These are phyloP conservation scores for Temnothorax nylanderi DNA, from an alignment of 1,140 invertebrate species.

Conservation along the genomic window DNA sequence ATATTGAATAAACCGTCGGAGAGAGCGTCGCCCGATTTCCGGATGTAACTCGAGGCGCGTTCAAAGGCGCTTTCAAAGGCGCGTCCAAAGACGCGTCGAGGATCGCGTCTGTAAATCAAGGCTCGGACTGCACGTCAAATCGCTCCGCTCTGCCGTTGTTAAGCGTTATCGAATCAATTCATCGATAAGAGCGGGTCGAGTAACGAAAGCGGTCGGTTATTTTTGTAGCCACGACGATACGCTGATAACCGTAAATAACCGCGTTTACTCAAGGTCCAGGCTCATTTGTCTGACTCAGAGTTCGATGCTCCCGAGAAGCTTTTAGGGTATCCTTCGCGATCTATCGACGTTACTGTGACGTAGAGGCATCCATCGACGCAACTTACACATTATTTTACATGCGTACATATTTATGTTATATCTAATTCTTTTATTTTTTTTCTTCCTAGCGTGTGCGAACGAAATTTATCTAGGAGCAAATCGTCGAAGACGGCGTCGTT, in stretches of 20 bases:
- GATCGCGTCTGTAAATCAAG: not conserved
- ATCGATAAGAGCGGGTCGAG: conserved; percentile 47
- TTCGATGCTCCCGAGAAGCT: conserved; percentile 51
- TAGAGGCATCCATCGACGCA: not conserved
- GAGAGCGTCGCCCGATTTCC: not conserved
- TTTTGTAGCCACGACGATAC: conserved; percentile 31
- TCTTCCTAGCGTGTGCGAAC: not conserved
- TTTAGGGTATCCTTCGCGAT: conserved; percentile 1
- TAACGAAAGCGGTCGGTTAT: conserved; percentile 36
- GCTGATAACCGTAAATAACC: conserved; percentile 54
- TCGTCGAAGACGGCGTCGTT: not conserved
- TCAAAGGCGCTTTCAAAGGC: not conserved
- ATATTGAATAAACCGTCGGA: conserved; percentile 15
- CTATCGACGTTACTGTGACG: not conserved
- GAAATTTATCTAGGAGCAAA: not conserved
- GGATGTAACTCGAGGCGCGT: not conserved
- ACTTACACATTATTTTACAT: no score
- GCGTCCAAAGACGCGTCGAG: not conserved
- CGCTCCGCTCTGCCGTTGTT: not conserved
- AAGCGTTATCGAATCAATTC: not conserved
- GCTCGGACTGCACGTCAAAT: not conserved
- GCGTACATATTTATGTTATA: no score
- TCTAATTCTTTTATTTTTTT: no score
- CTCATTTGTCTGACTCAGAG: not conserved
- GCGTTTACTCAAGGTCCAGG: not conserved